Percentiles rank a stretch among this genome's conserved stretches.
phyloP scores from a whole-genome alignment of 2,113 vertebrate genomes.

The Brienomyrus longianalis region DNA sequence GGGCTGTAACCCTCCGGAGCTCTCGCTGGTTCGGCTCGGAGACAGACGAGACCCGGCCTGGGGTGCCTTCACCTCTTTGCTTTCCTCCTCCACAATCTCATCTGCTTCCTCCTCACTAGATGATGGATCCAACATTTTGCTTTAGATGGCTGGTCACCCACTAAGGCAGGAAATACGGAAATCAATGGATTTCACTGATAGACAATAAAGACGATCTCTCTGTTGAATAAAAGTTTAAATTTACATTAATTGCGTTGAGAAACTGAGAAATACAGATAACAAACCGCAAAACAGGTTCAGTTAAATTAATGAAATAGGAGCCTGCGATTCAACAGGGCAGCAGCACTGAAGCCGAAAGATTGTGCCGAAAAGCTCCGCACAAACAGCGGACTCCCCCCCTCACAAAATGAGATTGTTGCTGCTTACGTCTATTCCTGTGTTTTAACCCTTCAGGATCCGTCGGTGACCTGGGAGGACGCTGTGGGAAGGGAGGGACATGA shows the following conservation, averaged over 20 bases:
- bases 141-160: conserved; percentile 9
- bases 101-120: conserved; percentile 91
- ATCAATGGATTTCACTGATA: conserved; percentile 4
- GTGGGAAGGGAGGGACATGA: conserved; percentile 42
- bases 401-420: conserved; percentile 50
- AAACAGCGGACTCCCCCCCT: conserved; percentile 43
- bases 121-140: conserved; percentile 83
- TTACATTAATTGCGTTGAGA: neutral
- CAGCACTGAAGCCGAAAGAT: conserved; percentile 48
- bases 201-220: neutral
- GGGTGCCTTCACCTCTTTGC: conserved; percentile 70
- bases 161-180: conserved; percentile 17
- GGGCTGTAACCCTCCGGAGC: conserved; percentile 60
- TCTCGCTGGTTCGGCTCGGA: conserved; percentile 67
- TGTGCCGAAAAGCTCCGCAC: conserved; percentile 50
- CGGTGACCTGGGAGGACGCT: conserved; percentile 34
- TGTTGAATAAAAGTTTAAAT: neutral
- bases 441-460: conserved; percentile 64
- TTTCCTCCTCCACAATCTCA: conserved; percentile 75
- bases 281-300: neutral
- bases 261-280: neutral
- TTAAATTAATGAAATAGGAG: neutral
- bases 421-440: conserved; percentile 53
- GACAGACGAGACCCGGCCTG: conserved; percentile 66
- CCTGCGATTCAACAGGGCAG: conserved; percentile 30